phyloP scores from a whole-genome alignment of 2,797 vertebrate species.

The Lophotriccus pileatus region DNA sequence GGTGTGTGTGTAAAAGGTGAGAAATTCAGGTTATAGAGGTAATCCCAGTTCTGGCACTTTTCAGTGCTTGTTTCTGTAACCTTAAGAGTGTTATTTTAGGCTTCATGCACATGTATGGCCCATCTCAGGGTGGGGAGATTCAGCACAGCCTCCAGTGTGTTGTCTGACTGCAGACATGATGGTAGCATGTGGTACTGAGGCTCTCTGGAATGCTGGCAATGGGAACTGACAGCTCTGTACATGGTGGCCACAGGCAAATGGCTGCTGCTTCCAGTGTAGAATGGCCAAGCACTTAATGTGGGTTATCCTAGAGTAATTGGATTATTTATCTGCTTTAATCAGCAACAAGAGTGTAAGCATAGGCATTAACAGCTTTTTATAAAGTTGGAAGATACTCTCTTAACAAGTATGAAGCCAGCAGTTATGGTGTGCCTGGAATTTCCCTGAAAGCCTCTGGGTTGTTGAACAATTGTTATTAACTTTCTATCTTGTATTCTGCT shows the following conservation, averaged over 20 bases:
- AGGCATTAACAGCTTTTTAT: not conserved
- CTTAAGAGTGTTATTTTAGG: not conserved
- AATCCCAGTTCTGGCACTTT: not conserved
- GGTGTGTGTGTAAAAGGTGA: not conserved
- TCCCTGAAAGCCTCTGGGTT: not conserved
- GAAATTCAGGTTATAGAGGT: not conserved
- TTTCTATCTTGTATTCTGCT: not conserved
- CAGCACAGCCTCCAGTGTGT: rapidly evolving
- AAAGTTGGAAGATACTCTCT: not conserved
- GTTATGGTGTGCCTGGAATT: not conserved
- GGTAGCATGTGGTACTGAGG: not conserved
- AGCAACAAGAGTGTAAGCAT: not conserved
- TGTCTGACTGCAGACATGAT: not conserved
- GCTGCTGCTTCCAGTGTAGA: not conserved
- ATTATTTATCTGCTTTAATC: not conserved
- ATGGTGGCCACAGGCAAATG: not conserved
- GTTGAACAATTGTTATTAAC: not conserved
- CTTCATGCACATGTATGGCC: not conserved
- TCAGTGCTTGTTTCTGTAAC: not conserved
- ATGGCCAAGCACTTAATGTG: not conserved
- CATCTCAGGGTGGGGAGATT: rapidly evolving
- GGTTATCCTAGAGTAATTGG: not conserved
- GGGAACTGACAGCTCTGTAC: not conserved
- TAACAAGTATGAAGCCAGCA: not conserved
- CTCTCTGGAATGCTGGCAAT: not conserved